Percentiles rank a stretch among this genome's conserved stretches.
phyloP scores from a whole-genome alignment of 2,113 vertebrate species.

The Catharus fuscescens region DNA sequence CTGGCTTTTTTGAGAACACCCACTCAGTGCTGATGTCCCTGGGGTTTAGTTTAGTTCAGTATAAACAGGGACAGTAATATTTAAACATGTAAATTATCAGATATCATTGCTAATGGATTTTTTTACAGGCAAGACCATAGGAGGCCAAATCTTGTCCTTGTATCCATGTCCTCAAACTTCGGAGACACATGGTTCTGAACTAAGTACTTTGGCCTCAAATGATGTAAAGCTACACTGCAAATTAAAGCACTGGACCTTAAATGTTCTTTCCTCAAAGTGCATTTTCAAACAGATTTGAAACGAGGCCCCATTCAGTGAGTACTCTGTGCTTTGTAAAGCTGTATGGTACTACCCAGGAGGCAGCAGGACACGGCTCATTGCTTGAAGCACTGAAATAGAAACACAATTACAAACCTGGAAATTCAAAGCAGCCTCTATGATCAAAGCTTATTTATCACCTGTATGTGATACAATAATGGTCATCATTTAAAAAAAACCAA shows the following conservation, averaged over 20 bases:
- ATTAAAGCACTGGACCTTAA: constrained; percentile 19
- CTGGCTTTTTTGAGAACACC: not conserved
- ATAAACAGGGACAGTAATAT: not conserved
- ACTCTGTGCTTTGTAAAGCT: not conserved
- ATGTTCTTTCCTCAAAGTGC: constrained; percentile 57
- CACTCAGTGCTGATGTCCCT: not conserved
- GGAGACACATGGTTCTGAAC: not conserved
- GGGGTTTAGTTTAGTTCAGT: constrained; percentile 7
- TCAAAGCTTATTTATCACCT: not conserved
- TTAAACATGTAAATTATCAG: accelerated
- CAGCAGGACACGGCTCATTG: not conserved
- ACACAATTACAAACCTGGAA: constrained; percentile 12
- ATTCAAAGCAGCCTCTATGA: not conserved
- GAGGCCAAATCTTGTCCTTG: not conserved
- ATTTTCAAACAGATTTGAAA: constrained; percentile 44
- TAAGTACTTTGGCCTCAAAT: not conserved
- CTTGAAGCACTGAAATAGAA: constrained; percentile 30
- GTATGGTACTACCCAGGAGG: not conserved
- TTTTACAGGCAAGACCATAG: not conserved
- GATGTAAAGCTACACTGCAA: not conserved
- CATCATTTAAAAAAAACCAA: not conserved
- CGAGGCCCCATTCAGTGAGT: not conserved
- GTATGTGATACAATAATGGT: not conserved
- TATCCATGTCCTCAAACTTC: not conserved
- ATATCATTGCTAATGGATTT: not conserved